Conservation (phyloP, 2,113 vertebrate species). For the Upupa epops region DNA sequence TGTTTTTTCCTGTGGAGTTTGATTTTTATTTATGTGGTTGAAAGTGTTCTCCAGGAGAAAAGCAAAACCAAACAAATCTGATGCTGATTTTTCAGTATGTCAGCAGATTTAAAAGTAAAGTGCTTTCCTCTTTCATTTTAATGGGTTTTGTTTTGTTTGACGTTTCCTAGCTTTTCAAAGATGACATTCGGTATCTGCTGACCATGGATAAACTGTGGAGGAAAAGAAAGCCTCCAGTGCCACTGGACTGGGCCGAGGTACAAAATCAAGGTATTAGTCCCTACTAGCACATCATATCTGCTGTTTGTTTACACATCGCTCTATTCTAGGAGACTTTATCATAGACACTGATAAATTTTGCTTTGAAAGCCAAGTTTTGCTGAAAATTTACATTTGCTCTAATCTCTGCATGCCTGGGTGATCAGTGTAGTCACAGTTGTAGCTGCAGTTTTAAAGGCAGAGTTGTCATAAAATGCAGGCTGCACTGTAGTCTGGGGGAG, state of each 20-base stretch:
- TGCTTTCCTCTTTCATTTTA: neutral
- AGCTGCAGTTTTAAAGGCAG: neutral
- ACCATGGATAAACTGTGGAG: slow-evolving; percentile 99
- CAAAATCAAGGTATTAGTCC: slow-evolving; percentile 81
- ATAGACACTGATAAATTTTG: neutral
- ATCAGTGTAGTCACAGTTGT: neutral
- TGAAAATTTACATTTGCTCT: neutral
- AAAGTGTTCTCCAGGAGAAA: neutral
- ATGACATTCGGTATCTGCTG: slow-evolving; percentile 94
- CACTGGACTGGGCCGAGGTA: slow-evolving; percentile 90
- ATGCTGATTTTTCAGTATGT: neutral
- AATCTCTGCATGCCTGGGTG: neutral
- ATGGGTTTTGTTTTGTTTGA: neutral
- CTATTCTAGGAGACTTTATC: neutral
- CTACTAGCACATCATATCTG: neutral
- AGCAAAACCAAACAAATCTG: neutral
- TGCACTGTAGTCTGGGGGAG: neutral
- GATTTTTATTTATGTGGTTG: neutral
- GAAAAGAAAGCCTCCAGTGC: slow-evolving; percentile 94
- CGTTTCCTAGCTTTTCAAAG: slow-evolving; percentile 90
- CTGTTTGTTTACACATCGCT: neutral
- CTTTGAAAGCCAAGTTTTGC: neutral
- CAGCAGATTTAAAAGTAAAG: neutral
- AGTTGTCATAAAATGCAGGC: neutral
- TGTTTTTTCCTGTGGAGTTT: neutral